Base-by-base conservation (phyloP, 2,888 invertebrate genomes). In the Alsophila aescularia region DNA sequence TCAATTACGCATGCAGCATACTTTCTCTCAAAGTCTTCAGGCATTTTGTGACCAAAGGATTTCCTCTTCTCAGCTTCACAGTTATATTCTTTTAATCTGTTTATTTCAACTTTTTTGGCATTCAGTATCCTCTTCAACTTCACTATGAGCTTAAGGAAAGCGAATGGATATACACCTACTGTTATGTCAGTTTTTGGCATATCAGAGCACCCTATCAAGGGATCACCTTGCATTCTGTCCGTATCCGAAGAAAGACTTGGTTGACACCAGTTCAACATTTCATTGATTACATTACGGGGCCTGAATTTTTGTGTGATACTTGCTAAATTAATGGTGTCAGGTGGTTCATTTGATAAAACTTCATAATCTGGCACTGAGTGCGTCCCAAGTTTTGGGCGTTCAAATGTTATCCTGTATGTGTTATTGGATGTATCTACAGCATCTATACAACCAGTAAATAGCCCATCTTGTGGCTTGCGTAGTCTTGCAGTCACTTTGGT, bases 351-450 rank as follows among this genome's bases (percentile, higher is more conserved):
- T 1, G 98, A 97, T 81, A 98, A 92, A 60, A 99, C 98, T 93
- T 99, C 99, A 90, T 96, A 98, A 88, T 99, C 99, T 15, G 98
- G 98, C 59, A 99, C 97, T 48, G 98, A 98, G 86, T 98, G 98
- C 4, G 98, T 98, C 0, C 98, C 98, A 34, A 99, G 92, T 37
- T 98, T 98, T 36, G 95, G 94, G 45, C 98, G 93, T 83, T 98
- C 98, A 90, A 99, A 99, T 1, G 97, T 96, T 67, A 99, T 97
- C 71, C 99, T 93, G 83, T 99, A 99, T 7, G 97, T 97, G 73
- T 97, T 98, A 75, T 97, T 97, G 3, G 97, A 95, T 4, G 98
- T 98, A 77, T 99, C 98, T 15, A 99, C 96, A 29, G 98, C 99
- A 90, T 98, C 98, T 63, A 99, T 97, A 37, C 95, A 95, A 6